A percentile compares a stretch with the other conserved stretches of the same genome.
These are phyloP conservation scores for Chamaea fasciata DNA, from an alignment of 2,113 vertebrate species.

Conservation along the genomic window DNA sequence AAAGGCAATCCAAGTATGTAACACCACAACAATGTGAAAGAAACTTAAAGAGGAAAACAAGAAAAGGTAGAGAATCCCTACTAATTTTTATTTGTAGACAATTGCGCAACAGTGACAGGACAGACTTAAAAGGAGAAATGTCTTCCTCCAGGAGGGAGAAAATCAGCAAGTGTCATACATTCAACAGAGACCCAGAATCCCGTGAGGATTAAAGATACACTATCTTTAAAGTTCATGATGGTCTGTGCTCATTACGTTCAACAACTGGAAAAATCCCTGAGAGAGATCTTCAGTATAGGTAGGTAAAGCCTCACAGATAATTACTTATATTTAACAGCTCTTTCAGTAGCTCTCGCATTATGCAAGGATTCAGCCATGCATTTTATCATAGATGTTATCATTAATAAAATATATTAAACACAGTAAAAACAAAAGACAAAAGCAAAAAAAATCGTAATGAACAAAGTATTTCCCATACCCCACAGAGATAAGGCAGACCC, in stretches of 20 bases:
- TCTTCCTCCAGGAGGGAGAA: neutral
- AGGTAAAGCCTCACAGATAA: neutral
- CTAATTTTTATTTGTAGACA: neutral
- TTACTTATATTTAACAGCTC: neutral
- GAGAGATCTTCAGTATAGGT: neutral
- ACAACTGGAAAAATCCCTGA: neutral
- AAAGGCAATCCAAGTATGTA: neutral
- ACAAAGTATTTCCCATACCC: neutral
- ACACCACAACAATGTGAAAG: neutral
- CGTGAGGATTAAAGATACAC: neutral
- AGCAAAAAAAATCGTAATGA: neutral
- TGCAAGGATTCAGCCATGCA: neutral
- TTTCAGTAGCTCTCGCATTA: neutral
- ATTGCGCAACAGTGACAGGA: neutral
- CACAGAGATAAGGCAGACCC: neutral
- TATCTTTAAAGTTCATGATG: neutral
- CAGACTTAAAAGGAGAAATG: neutral
- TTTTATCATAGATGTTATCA: neutral
- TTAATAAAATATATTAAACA: neutral
- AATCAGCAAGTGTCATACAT: neutral
- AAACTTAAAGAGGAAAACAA: neutral
- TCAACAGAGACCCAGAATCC: neutral
- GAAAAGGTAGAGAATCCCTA: neutral
- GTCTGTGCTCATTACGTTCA: neutral
- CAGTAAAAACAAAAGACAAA: neutral